Conservation (phyloP, 1,140 invertebrate genomes). For the Philotrypesis tridentata region DNA sequence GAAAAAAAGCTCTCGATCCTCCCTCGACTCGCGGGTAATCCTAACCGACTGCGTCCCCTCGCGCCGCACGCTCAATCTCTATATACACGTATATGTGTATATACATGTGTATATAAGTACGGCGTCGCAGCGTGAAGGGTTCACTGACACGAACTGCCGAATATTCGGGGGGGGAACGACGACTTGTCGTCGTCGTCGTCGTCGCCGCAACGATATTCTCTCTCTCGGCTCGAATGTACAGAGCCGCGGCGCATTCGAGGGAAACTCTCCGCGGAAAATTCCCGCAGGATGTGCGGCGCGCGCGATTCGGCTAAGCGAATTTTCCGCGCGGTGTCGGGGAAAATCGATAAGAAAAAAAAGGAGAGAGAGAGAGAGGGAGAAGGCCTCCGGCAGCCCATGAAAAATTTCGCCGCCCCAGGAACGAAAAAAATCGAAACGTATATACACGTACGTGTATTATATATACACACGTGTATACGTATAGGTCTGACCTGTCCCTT, state of each 20-base stretch:
- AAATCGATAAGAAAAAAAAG: conserved; percentile 36
- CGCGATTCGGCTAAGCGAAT: conserved; percentile 6
- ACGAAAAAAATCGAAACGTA: not conserved
- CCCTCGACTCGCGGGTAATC: not conserved
- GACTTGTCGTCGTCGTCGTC: no score
- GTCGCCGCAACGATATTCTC: not conserved
- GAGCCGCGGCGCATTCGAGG: no score
- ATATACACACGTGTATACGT: no score
- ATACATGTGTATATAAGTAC: not conserved
- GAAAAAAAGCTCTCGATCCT: not conserved
- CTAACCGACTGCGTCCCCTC: not conserved
- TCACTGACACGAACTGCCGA: conserved; percentile 51
- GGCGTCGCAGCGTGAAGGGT: conserved; percentile 46
- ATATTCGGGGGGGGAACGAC: conserved; percentile 1
- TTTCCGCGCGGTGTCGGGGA: conserved; percentile 4
- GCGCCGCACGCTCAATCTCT: no score
- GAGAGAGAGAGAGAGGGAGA: no score
- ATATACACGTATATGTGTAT: no score
- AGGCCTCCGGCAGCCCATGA: not conserved
- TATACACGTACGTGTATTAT: no score
- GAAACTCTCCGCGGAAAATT: not conserved
- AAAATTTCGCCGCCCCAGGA: conserved; percentile 26
- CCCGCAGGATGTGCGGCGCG: not conserved
- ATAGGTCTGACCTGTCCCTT: not conserved
- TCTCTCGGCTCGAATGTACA: no score